Evolutionary conservation across 1,140 invertebrate genomes (phyloP).

Genomic region (Zelostemma sp.): DNA sequence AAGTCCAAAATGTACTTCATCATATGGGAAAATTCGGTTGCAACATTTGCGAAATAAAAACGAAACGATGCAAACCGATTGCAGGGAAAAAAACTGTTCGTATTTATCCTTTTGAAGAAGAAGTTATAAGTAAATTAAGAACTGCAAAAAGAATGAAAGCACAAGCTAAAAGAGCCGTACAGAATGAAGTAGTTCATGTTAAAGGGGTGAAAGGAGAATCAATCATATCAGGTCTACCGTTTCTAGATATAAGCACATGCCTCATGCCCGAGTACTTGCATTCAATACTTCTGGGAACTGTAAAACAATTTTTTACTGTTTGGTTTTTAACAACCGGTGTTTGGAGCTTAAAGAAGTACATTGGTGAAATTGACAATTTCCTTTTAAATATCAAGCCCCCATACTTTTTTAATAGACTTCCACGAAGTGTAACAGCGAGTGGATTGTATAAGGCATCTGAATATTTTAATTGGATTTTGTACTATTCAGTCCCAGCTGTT

Average conservation of each 20-base stretch:
- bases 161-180: slow-evolving; percentile 11
- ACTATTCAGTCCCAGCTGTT: slow-evolving; percentile 25
- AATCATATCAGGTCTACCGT: slow-evolving; percentile 22
- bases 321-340: slow-evolving; percentile 14
- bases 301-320: slow-evolving; percentile 14
- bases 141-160: slow-evolving; percentile 8
- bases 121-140: slow-evolving; percentile 9
- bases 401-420: slow-evolving; percentile 26
- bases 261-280: slow-evolving; percentile 36
- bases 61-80: slow-evolving; percentile 5
- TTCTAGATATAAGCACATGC: slow-evolving; percentile 25
- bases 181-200: background rate
- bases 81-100: slow-evolving; percentile 14
- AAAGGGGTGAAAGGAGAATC: slow-evolving; percentile 34
- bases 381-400: slow-evolving; percentile 27
- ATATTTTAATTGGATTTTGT: slow-evolving; percentile 34
- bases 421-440: slow-evolving; percentile 13
- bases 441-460: slow-evolving; percentile 31
- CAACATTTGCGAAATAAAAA: slow-evolving; percentile 43
- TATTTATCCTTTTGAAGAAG: slow-evolving; percentile 4
- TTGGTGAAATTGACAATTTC: slow-evolving; percentile 19
- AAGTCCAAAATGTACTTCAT: slow-evolving; percentile 30
- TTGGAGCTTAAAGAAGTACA: slow-evolving; percentile 24
- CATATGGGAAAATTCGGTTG: slow-evolving; percentile 31
- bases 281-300: slow-evolving; percentile 25